Evolutionary conservation across 2,113 vertebrate species (phyloP), one percentile per base, ranked within the genome.

Genomic region (Glareola pratincola): DNA sequence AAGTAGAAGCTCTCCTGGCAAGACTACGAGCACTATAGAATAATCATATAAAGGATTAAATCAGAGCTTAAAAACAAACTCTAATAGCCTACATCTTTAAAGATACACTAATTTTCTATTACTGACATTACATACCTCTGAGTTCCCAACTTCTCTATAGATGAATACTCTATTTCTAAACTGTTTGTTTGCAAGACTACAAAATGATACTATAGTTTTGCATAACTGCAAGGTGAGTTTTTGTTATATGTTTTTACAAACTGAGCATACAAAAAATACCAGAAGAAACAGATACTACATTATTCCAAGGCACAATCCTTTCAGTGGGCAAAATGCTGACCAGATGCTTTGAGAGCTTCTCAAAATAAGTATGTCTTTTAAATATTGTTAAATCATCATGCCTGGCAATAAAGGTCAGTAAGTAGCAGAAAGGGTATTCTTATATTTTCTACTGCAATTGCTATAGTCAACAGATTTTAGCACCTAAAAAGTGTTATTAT

Each of bases 1-100:
- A 99, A 97, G 99, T 99, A 26, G 99, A 99, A 97, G 98, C 99
- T 96, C 99, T 99, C 29, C 98, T 99, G 91, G 99, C 99, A 87
- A 98, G 98, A 97, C 98, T 99, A 83, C 98, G 99, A 96, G 99
- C 99, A 29, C 98, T 99, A 68, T 99, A 98, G 98, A 96, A 77
- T 87, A 82, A 92, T 80, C 73, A 63, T 84, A 57, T 77, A 85
- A 91, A 91, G 94, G 63, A 90, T 97, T 95, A 95, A 96, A 86
- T 68, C 84, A 92, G 93, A 96, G 63, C 77, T 66, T 76, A 77
- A 92, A 94, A 86, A 50, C 77, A 95, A 76, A 45, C 60, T 95
- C 15, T 76, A 51, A 47, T 85, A 80, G 88, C 77, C 88, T 86
- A 86, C 78, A 93, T 88, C 96, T 88, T 91, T 85, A 88, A 97